Evolutionary conservation across 2,888 invertebrate species (phyloP), one percentile per base, ranked within the genome.

Genomic region (Drosophila neotestacea): DNA sequence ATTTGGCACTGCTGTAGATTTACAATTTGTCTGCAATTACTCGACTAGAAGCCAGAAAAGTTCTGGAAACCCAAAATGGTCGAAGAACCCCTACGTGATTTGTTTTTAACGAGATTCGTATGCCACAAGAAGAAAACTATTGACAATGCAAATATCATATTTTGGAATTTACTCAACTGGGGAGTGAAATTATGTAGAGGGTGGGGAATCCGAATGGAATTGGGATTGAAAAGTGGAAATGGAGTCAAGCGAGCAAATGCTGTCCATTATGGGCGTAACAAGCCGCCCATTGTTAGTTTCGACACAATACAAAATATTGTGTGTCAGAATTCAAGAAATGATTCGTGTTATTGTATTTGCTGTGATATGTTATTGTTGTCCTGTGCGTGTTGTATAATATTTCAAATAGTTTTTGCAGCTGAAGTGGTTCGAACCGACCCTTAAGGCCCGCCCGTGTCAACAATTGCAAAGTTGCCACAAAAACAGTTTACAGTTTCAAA

Each of bases 121-220:
- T 69, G 2, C 10, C 5, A 58, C 68, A 75, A 32, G 4, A 65
- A 50, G 55, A 70, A 71, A 85, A 88, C 89, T 85, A 85, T 85
- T 85, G 85, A 89, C 89, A 85, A 85, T 89, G 85, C 88, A 89
- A 88, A 89, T 89, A 73, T 79, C 65, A 50, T 66, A 71, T 85
- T 89, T 68, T 68, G 70, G 60, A 81, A 78, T 75, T 85, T 72
- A 70, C 68, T 72, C 69, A 48, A 50, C 59, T 55, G 66, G 38
- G 36, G 32, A 50, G 36, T 10, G 16, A 6, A 9, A 4, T 6
- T 30, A 30, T 6, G 30, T 1, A 6, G n/a, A n/a, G 13, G 2
- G 6, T n/a, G 44, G 46, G 30, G 30, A 22, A 22, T 22, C 2
- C 30, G 38, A 39, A 16, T 28, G 30, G 34, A 10, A 34, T 30